A percentile compares a stretch with the other conserved stretches of the same genome.
phyloP scores from a whole-genome alignment of 1,140 invertebrate species.

The Coenobita brevimanus region DNA sequence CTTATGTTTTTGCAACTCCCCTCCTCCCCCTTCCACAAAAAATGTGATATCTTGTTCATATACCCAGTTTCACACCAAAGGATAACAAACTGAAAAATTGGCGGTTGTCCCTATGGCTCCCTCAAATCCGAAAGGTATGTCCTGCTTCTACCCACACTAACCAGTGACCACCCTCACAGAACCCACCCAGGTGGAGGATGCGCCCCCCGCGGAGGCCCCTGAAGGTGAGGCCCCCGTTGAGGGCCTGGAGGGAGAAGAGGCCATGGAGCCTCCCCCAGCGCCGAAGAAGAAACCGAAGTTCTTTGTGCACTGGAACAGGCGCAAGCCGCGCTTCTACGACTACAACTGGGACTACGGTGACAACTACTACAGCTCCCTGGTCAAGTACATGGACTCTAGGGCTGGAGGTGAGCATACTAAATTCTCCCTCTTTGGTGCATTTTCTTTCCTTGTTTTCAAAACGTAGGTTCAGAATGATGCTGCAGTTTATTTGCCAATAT shows the following conservation, averaged over 20 bases:
- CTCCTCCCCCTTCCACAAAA: no score
- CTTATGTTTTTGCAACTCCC: no score
- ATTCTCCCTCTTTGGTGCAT: no score
- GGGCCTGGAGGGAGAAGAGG: slow-evolving; percentile 42
- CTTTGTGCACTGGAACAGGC: slow-evolving; percentile 69
- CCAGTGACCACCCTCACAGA: neutral
- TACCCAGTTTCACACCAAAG: no score
- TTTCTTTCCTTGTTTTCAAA: no score
- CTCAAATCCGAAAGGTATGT: neutral
- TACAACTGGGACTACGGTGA: slow-evolving; percentile 70
- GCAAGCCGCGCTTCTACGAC: slow-evolving; percentile 68
- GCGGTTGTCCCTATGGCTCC: neutral
- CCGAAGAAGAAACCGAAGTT: slow-evolving; percentile 69
- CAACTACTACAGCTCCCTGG: slow-evolving; percentile 68
- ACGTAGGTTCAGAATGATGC: no score
- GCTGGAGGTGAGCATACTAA: slow-evolving; percentile 59
- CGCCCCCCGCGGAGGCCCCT: slow-evolving; percentile 36
- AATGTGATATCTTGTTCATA: no score
- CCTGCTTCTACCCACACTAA: neutral
- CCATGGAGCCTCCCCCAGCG: slow-evolving; percentile 56
- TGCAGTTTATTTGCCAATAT: no score
- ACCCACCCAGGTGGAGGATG: slow-evolving; percentile 15
- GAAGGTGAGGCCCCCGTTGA: neutral
- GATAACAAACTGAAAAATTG: neutral
- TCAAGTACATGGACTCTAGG: slow-evolving; percentile 65